Percentiles rank a stretch among this genome's conserved stretches.
Conservation (phyloP, 2,113 vertebrate genomes). For the Phaethon lepturus region DNA sequence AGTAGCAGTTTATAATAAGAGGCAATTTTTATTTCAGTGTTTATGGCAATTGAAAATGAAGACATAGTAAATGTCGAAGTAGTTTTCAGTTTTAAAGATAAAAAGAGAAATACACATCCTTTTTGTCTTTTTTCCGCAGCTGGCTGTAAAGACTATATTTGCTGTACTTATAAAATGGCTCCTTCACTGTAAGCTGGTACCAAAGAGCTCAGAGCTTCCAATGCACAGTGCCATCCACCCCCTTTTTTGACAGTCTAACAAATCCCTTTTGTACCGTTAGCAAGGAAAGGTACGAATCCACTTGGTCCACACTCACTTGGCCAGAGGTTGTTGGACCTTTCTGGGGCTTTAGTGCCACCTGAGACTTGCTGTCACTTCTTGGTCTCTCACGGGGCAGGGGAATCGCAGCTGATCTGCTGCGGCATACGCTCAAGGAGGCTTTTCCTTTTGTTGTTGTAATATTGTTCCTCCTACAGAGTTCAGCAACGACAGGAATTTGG, state of each 20-base stretch:
- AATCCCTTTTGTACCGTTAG: background rate
- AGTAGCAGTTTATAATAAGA: background rate
- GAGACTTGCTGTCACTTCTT: background rate
- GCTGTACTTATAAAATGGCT: background rate
- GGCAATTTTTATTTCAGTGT: background rate
- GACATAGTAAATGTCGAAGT: background rate
- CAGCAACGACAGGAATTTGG: background rate
- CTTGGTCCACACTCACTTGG: fast-evolving
- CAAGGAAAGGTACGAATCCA: background rate
- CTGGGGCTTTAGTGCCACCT: background rate
- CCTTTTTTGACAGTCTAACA: background rate
- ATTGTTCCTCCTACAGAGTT: background rate
- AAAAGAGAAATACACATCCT: background rate
- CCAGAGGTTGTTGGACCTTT: background rate
- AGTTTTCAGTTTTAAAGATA: background rate
- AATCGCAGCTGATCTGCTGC: fast-evolving
- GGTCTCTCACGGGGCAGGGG: fast-evolving
- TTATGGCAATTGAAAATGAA: background rate
- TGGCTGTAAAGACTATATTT: background rate
- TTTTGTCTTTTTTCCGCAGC: too few species aligned
- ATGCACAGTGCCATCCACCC: fast-evolving
- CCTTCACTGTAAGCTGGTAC: background rate
- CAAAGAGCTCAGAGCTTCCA: background rate
- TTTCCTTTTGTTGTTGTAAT: background rate
- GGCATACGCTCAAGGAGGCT: fast-evolving